Conservation (phyloP, 2,113 vertebrate genomes). For the Colistium nudipinnis region DNA sequence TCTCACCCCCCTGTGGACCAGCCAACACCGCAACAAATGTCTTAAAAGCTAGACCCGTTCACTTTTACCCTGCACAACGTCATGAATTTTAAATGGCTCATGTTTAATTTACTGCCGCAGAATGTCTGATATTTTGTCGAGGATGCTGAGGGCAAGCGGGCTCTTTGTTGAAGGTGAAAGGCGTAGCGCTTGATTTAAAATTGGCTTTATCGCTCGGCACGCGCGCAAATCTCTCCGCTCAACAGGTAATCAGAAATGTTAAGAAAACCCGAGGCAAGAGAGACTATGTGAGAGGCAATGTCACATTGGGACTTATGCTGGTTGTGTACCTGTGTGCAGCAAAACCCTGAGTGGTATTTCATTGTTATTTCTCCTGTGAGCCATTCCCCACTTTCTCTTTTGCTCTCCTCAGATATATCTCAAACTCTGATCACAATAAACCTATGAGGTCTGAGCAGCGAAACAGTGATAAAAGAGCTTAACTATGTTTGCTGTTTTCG, state of each 20-base stretch:
- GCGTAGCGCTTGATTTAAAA: conserved; percentile 26
- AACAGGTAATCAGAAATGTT: conserved; percentile 59
- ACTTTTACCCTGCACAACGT: conserved; percentile 33
- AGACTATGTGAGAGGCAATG: conserved; percentile 49
- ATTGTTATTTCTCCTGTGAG: conserved; percentile 13
- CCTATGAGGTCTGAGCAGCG: too few relatives aligned
- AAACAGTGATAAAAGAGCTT: background rate
- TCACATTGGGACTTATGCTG: conserved; percentile 57
- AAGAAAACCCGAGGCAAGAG: conserved; percentile 43
- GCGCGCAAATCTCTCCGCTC: conserved; percentile 41
- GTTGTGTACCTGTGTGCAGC: conserved; percentile 33
- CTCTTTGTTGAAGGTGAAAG: conserved; percentile 32
- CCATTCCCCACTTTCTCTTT: conserved; percentile 24
- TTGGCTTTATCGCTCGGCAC: conserved; percentile 18
- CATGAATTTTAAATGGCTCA: conserved; percentile 65
- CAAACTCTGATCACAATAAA: background rate
- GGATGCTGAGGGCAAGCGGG: conserved; percentile 30
- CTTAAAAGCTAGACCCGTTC: conserved; percentile 63
- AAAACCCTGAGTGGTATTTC: conserved; percentile 13
- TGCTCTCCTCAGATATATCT: background rate
- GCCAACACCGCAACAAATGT: conserved; percentile 51
- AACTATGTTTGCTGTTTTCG: background rate
- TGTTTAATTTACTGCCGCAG: conserved; percentile 66
- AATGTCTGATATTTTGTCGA: conserved; percentile 53
- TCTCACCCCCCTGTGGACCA: conserved; percentile 45